These are phyloP conservation scores for Hyla sarda DNA, from an alignment of 2,113 vertebrate species.

Conservation along the genomic window DNA sequence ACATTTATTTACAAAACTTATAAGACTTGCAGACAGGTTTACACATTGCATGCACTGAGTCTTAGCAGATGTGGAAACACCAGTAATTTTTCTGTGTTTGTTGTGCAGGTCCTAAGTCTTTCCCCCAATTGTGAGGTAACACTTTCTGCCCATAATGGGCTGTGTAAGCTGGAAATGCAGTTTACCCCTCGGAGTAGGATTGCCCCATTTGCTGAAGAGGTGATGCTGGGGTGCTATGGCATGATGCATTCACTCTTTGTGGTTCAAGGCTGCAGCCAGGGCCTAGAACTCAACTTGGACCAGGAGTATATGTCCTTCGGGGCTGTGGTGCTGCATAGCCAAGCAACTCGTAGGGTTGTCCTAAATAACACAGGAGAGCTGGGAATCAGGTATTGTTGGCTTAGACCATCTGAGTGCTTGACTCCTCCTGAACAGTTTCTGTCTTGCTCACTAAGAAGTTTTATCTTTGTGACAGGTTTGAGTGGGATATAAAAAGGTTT, in stretches of 20 bases:
- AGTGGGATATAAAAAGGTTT: slow-evolving; percentile 78
- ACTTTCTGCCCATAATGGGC: slow-evolving; percentile 73
- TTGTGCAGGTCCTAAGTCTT: slow-evolving; percentile 71
- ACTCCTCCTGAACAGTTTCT: neutral
- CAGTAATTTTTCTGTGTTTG: neutral
- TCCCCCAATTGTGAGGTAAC: slow-evolving; percentile 70
- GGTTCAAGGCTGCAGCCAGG: slow-evolving; percentile 83
- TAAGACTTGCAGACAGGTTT: no score
- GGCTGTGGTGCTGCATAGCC: slow-evolving; percentile 74
- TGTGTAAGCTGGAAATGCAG: slow-evolving; percentile 75
- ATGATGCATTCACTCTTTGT: slow-evolving; percentile 76
- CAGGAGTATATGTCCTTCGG: slow-evolving; percentile 84
- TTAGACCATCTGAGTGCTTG: no score
- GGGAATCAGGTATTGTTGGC: slow-evolving; percentile 74
- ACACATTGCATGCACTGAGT: no score
- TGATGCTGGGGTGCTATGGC: slow-evolving; percentile 76
- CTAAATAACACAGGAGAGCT: slow-evolving; percentile 82
- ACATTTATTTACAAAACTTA: neutral
- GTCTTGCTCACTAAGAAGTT: neutral
- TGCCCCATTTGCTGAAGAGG: slow-evolving; percentile 75
- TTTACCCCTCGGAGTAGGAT: slow-evolving; percentile 76
- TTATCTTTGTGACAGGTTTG: slow-evolving; percentile 73
- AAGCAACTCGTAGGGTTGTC: slow-evolving; percentile 69
- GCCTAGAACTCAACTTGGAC: slow-evolving; percentile 78
- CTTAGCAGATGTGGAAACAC: neutral